phyloP scores from a whole-genome alignment of 1,140 invertebrate species.

The Propsilocerus akamusi region DNA sequence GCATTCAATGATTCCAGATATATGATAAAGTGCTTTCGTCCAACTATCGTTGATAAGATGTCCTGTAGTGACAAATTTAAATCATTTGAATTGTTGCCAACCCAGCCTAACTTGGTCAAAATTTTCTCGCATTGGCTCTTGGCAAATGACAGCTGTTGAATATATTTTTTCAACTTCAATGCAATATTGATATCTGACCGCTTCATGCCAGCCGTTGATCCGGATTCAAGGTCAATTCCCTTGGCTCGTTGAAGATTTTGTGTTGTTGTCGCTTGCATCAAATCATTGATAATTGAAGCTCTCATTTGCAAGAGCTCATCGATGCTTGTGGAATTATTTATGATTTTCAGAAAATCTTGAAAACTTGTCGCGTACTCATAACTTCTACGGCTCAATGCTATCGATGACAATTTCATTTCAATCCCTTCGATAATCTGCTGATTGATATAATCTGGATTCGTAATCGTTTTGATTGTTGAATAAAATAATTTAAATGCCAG shows the following conservation, averaged over 20 bases:
- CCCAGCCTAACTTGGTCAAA: constrained; percentile 54
- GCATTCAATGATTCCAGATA: constrained; percentile 66
- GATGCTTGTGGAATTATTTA: constrained; percentile 59
- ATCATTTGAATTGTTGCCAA: constrained; percentile 46
- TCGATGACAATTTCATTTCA: constrained; percentile 53
- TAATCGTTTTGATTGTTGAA: constrained; percentile 63
- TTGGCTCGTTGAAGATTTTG: constrained; percentile 74
- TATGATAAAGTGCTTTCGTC: constrained; percentile 51
- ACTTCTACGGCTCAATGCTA: constrained; percentile 58
- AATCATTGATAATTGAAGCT: constrained; percentile 71
- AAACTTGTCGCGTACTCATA: constrained; percentile 78
- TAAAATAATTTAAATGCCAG: constrained; percentile 52
- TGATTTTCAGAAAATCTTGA: constrained; percentile 74
- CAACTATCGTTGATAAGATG: constrained; percentile 47
- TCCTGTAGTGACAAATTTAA: constrained; percentile 38
- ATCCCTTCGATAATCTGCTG: constrained; percentile 69
- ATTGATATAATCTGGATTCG: constrained; percentile 83
- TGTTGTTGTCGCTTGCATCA: constrained; percentile 82
- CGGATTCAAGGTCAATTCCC: constrained; percentile 53
- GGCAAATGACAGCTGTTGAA: constrained; percentile 66
- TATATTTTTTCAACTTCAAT: constrained; percentile 50
- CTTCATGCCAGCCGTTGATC: constrained; percentile 28
- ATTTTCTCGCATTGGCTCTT: constrained; percentile 69
- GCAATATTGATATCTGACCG: constrained; percentile 54
- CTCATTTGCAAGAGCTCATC: constrained; percentile 67